A percentile compares a stretch with the other conserved stretches of the same genome.
phyloP scores from a whole-genome alignment of 1,140 invertebrate species.

The Laodelphax striatellus region DNA sequence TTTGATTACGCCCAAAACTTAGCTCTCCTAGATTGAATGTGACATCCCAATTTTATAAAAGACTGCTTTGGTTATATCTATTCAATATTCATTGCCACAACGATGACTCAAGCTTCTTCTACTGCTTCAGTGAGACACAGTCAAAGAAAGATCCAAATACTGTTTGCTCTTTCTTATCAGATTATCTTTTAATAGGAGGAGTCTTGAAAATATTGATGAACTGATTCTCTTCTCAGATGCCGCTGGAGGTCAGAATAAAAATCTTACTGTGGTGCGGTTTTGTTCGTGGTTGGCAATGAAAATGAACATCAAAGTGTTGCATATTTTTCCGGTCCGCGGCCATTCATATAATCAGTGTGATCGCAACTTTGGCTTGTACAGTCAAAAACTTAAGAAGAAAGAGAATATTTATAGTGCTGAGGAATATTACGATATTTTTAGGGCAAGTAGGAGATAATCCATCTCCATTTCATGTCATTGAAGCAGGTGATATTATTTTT shows the following conservation, averaged over 20 bases:
- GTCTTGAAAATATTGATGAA: background rate
- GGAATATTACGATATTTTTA: background rate
- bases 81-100: constrained; percentile 17
- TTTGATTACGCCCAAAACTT: constrained; percentile 17
- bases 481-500: background rate
- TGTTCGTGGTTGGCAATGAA: constrained; percentile 6
- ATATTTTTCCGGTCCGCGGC: constrained; percentile 19
- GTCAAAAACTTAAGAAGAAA: background rate
- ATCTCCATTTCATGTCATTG: background rate
- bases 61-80: constrained; percentile 13
- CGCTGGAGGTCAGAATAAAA: constrained; percentile 13
- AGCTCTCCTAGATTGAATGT: constrained; percentile 13
- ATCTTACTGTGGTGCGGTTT: constrained; percentile 5
- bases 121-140: constrained; percentile 6
- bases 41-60: constrained; percentile 15
- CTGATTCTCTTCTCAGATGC: constrained; percentile 8
- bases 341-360: constrained; percentile 2
- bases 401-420: background rate
- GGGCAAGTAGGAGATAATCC: background rate
- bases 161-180: constrained; percentile 3
- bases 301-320: constrained; percentile 5
- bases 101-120: constrained; percentile 4
- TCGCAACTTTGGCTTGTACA: background rate
- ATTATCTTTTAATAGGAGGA: background rate
- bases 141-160: constrained; percentile 7